Percentiles rank a stretch among this genome's conserved stretches.
phyloP scores from a whole-genome alignment of 2,113 vertebrate genomes.

The Dasyornis broadbenti region DNA sequence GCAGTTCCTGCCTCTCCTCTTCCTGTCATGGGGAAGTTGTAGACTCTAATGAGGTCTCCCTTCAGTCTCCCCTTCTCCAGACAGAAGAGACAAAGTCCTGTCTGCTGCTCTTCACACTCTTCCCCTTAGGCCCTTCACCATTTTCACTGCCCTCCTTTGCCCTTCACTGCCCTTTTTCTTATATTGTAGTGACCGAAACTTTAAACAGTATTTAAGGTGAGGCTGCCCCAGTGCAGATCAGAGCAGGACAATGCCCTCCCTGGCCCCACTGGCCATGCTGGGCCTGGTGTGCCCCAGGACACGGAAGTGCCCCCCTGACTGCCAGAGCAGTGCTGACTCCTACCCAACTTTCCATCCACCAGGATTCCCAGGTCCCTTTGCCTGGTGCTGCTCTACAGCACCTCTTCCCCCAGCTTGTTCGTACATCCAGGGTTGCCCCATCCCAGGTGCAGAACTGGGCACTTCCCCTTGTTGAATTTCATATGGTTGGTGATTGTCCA shows the following conservation, averaged over 20 bases:
- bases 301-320: background rate
- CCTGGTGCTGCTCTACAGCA: background rate
- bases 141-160: too few species aligned
- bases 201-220: background rate
- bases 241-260: background rate
- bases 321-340: background rate
- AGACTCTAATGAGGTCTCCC: too few species aligned
- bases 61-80: too few species aligned
- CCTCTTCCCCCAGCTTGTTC: background rate
- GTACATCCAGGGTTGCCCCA: too few species aligned
- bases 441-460: background rate
- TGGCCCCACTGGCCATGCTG: background rate
- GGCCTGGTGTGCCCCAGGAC: background rate
- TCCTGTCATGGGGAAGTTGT: too few species aligned
- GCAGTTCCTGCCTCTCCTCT: too few species aligned
- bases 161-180: too few species aligned
- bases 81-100: too few species aligned
- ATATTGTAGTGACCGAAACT: background rate
- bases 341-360: too few species aligned
- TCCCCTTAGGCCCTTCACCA: too few species aligned
- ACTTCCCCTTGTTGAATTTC: background rate
- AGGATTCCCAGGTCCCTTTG: background rate
- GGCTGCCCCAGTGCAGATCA: background rate
- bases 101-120: too few species aligned
- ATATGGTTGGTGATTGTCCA: background rate